Base-by-base conservation (phyloP, 2,113 vertebrate genomes). In the Suncus etruscus region DNA sequence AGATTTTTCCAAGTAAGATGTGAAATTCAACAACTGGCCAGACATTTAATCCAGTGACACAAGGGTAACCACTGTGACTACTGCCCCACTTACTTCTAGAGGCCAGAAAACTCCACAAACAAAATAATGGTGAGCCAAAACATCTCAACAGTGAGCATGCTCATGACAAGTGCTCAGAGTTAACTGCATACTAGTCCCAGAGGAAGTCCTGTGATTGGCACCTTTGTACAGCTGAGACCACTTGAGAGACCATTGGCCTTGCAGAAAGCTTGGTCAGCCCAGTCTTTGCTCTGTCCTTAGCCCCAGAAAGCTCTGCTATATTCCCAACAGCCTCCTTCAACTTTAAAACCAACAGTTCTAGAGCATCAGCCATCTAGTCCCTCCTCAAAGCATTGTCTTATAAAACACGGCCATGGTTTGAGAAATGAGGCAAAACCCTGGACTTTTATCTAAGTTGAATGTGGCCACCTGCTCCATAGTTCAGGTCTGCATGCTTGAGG, bases 291-390 rank as follows among this genome's bases (percentile, higher is more conserved):
- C 48, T 50, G 2, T 0, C 8, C 11, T 45, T 18, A 0, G 3
- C 24, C n/a, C 12, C 54, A 0, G 4, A 7, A 0, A 0, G 20
- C 18, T 29, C 82, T 14, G 0, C 0, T 1, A 5, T 27, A 6
- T 16, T 1, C 11, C 50, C 4, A 0, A 0, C 3, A 29, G 58
- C 4, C 16, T 61, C 58, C 58, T 22, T 22, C 58, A 61, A 24
- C 48, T 45, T 80, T 5, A 25, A 39, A 94, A 24, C 47, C 50
- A 58, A 50, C 3, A 6, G 5, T 9, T 6, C n/a, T 10, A 0
- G 14, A 68, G 29, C 22, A 25, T 1, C 48, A 3, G 0, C 0
- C 27, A 18, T 25, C 27, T 2, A 3, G 11, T 45, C 45, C 8
- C 24, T 18, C 27, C 5, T 0, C 14, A 18, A 16, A 31, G 16